phyloP scores from a whole-genome alignment of 2,888 invertebrate genomes.

The Hemaris fuciformis region DNA sequence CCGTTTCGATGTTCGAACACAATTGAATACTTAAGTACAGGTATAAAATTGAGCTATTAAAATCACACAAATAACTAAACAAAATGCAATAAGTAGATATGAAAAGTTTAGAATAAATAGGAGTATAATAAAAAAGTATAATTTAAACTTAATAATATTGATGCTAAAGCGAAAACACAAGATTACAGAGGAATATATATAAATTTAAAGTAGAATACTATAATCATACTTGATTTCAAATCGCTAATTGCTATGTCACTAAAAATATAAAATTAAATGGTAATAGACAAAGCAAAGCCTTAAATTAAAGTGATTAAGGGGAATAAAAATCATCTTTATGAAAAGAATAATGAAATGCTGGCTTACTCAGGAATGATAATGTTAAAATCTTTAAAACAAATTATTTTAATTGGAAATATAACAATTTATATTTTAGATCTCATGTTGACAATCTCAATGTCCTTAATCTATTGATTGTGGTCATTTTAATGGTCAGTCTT shows the following conservation, averaged over 20 bases:
- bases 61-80: slow-evolving; percentile 63
- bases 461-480: neutral
- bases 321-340: neutral
- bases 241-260: slow-evolving; percentile 67
- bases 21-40: slow-evolving; percentile 62
- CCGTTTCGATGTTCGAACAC: slow-evolving; percentile 61
- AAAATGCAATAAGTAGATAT: slow-evolving; percentile 57
- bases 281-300: neutral
- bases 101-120: slow-evolving; percentile 36
- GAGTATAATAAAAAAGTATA: slow-evolving; percentile 32
- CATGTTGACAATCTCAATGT: neutral
- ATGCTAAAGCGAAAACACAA: slow-evolving; percentile 63
- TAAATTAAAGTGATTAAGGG: too few relatives aligned
- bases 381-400: neutral
- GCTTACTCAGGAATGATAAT: neutral
- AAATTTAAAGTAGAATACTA: slow-evolving; percentile 47
- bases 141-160: slow-evolving; percentile 42
- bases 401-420: neutral
- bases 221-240: slow-evolving; percentile 39
- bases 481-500: neutral
- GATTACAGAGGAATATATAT: slow-evolving; percentile 41
- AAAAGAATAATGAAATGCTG: neutral
- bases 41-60: slow-evolving; percentile 70
- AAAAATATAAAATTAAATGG: neutral
- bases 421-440: neutral